A percentile compares a stretch with the other conserved stretches of the same genome.
These are phyloP conservation scores for Rotaria socialis DNA, from an alignment of 2,888 invertebrate species.

Conservation along the genomic window DNA sequence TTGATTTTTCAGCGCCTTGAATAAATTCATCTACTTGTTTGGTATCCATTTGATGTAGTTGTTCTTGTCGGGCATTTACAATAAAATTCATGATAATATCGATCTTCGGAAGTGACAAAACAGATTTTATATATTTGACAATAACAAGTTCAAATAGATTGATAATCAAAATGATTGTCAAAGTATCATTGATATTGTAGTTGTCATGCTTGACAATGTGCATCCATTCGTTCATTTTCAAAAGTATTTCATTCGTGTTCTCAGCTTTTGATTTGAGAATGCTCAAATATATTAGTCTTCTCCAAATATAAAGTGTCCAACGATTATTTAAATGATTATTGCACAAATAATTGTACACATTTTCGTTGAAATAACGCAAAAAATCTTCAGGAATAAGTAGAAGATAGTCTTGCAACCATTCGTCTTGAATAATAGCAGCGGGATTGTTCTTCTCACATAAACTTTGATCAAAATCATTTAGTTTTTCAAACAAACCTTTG, in stretches of 20 bases:
- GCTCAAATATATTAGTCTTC: neutral
- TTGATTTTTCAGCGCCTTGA: neutral
- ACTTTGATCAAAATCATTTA: constrained; percentile 12
- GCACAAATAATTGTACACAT: neutral
- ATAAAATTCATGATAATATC: neutral
- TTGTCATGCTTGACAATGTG: neutral
- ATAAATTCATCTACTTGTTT: neutral
- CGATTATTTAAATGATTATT: neutral
- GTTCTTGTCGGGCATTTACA: neutral
- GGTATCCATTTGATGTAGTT: neutral
- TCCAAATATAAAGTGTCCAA: constrained; percentile 20
- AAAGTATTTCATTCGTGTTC: neutral
- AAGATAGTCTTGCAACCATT: constrained; percentile 7
- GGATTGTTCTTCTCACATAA: neutral
- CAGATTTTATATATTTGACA: neutral
- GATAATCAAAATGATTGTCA: neutral
- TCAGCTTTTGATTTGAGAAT: neutral
- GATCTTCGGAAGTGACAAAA: neutral
- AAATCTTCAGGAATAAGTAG: neutral
- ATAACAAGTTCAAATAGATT: neutral
- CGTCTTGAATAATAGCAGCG: neutral
- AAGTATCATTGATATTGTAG: neutral
- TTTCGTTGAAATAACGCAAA: neutral
- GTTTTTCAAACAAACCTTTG: neutral
- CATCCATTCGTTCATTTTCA: neutral